phyloP scores from a whole-genome alignment of 2,797 vertebrate genomes.

The Anguilla marmorata region DNA sequence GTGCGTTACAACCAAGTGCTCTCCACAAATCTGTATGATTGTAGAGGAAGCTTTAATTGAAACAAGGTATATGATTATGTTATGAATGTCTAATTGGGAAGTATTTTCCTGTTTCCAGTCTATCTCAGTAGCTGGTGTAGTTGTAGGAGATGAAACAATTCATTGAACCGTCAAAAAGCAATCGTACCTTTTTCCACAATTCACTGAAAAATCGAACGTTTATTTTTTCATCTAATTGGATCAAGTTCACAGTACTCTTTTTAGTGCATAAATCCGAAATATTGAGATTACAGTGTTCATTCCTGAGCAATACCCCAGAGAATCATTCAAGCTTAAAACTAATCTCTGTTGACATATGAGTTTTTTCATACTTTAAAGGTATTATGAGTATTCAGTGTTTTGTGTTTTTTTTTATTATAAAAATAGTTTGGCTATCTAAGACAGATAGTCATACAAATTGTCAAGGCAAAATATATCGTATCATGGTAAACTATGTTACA shows the following conservation, averaged over 20 bases:
- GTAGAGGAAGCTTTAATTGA: background rate
- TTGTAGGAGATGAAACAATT: background rate
- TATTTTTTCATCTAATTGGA: background rate
- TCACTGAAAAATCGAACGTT: background rate
- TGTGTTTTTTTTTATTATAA: too few relatives aligned
- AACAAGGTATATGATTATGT: background rate
- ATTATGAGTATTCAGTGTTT: background rate
- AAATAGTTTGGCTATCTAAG: too few relatives aligned
- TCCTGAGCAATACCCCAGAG: background rate
- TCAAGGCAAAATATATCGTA: too few relatives aligned
- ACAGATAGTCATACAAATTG: too few relatives aligned
- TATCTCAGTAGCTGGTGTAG: background rate
- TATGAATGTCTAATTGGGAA: background rate
- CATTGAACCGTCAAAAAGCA: background rate
- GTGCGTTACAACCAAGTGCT: slow-evolving; percentile 2
- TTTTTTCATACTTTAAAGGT: background rate
- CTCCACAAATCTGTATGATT: background rate
- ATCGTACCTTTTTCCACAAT: background rate
- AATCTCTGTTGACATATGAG: background rate
- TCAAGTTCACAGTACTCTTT: background rate
- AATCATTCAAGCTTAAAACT: background rate
- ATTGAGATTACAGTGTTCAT: background rate
- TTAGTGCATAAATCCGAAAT: background rate
- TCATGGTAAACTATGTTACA: too few relatives aligned
- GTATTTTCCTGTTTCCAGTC: background rate